Evolutionary conservation across 2,888 invertebrate species (phyloP).

Genomic region (Lysandra coridon): DNA sequence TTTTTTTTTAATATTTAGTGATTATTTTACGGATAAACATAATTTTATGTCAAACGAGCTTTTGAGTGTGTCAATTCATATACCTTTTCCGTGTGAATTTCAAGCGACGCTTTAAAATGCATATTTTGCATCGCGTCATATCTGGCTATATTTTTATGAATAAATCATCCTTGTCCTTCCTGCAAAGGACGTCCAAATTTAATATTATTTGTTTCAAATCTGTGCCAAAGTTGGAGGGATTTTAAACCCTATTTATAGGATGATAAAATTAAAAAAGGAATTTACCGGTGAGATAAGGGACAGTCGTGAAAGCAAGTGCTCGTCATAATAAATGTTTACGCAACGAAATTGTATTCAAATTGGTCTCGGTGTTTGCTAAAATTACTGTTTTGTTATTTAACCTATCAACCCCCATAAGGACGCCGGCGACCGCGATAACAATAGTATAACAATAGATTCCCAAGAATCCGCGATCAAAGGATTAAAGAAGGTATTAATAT

Average conservation of each 20-base stretch:
- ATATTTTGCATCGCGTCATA: background rate
- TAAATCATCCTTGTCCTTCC: background rate
- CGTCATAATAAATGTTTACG: conserved; percentile 1
- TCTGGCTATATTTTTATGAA: background rate
- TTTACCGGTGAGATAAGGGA: background rate
- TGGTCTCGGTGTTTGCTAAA: background rate
- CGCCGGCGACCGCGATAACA: too few relatives aligned
- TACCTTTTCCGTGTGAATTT: background rate
- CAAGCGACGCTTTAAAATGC: background rate
- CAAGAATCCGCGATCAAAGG: too few relatives aligned
- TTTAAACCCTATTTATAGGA: background rate
- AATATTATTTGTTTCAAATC: background rate
- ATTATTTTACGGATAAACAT: too few relatives aligned
- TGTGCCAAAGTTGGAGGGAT: background rate
- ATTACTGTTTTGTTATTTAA: background rate
- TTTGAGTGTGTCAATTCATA: too few relatives aligned
- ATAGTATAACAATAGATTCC: too few relatives aligned
- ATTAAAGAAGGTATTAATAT: background rate
- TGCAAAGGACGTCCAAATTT: background rate
- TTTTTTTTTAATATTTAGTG: too few relatives aligned
- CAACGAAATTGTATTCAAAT: conserved; percentile 7
- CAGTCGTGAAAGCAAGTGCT: background rate
- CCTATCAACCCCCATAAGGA: too few relatives aligned
- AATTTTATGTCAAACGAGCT: too few relatives aligned
- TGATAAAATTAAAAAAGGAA: background rate